Conservation (phyloP, 2,888 invertebrate genomes). For the Ormyrus rosae region DNA sequence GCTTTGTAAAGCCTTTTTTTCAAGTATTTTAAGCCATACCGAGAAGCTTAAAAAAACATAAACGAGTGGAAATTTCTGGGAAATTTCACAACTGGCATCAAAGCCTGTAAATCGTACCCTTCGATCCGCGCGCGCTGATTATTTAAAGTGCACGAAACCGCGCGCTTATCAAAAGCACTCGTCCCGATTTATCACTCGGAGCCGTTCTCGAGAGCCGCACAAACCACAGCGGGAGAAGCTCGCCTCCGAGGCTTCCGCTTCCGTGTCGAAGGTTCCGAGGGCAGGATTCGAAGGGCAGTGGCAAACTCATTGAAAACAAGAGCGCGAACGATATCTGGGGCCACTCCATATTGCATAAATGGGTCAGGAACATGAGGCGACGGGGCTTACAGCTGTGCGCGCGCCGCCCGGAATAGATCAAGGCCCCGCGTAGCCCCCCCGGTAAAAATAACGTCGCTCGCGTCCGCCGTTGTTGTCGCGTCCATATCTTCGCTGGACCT, state of each 20-base stretch:
- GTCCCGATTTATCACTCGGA: no score
- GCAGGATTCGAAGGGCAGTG: conserved; percentile 56
- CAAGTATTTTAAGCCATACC: no score
- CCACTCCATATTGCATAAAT: conserved; percentile 66
- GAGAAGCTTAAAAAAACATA: no score
- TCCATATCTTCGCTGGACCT: neutral
- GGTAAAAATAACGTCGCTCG: conserved; percentile 70
- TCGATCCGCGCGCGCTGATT: no score
- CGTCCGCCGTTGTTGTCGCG: conserved; percentile 29
- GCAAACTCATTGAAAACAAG: conserved; percentile 30
- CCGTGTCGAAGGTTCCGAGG: conserved; percentile 11
- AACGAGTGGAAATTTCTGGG: no score
- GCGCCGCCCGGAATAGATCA: conserved; percentile 70
- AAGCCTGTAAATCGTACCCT: no score
- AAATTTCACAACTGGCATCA: no score
- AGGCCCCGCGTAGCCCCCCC: conserved; percentile 65
- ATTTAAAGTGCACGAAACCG: no score
- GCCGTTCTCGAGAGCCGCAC: no score
- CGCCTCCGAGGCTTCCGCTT: conserved; percentile 5
- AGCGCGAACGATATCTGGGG: conserved; percentile 52
- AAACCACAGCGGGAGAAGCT: no score
- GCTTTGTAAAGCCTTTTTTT: no score
- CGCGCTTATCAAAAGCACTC: no score
- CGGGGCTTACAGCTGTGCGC: conserved; percentile 45
- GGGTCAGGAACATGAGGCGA: conserved; percentile 71